These are phyloP conservation scores for Chymomyza fuscimana DNA, from an alignment of 2,888 invertebrate species.

Conservation along the genomic window DNA sequence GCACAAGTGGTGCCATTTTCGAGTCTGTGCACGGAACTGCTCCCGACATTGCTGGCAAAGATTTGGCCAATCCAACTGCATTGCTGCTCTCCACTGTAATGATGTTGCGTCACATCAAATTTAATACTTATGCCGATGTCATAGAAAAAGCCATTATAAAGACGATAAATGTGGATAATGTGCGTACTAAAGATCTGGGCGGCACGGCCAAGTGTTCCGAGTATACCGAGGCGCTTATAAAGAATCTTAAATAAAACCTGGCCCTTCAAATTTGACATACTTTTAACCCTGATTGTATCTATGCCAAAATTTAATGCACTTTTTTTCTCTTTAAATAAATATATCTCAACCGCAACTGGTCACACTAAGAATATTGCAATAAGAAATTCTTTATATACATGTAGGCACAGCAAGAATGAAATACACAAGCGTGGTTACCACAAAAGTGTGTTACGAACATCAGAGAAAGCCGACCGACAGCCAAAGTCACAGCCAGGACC, in stretches of 20 bases:
- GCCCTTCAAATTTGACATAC: not conserved
- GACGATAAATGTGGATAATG: slow-evolving; percentile 90
- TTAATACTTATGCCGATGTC: slow-evolving; percentile 86
- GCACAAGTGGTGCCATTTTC: slow-evolving; percentile 96
- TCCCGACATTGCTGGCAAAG: slow-evolving; percentile 97
- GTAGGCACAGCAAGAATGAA: too few relatives aligned
- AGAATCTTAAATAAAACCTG: slow-evolving; percentile 40
- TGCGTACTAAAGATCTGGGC: slow-evolving; percentile 95
- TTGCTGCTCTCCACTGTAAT: slow-evolving; percentile 96
- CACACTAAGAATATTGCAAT: too few relatives aligned
- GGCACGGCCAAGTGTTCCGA: slow-evolving; percentile 97
- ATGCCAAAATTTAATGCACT: too few relatives aligned
- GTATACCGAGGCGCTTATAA: slow-evolving; percentile 86
- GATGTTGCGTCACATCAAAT: slow-evolving; percentile 96
- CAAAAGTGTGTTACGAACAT: slow-evolving; percentile 27
- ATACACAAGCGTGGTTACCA: not conserved
- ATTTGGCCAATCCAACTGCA: slow-evolving; percentile 98
- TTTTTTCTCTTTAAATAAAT: too few relatives aligned
- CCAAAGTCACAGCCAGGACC: slow-evolving; percentile 25
- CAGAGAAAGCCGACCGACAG: slow-evolving; percentile 43
- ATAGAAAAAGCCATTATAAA: slow-evolving; percentile 91
- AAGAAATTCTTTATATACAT: too few relatives aligned
- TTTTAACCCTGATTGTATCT: too few relatives aligned
- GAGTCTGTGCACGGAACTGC: slow-evolving; percentile 99
- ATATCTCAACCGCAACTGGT: too few relatives aligned